phyloP scores from a whole-genome alignment of 2,888 invertebrate species.

The Thymelicus acteon region DNA sequence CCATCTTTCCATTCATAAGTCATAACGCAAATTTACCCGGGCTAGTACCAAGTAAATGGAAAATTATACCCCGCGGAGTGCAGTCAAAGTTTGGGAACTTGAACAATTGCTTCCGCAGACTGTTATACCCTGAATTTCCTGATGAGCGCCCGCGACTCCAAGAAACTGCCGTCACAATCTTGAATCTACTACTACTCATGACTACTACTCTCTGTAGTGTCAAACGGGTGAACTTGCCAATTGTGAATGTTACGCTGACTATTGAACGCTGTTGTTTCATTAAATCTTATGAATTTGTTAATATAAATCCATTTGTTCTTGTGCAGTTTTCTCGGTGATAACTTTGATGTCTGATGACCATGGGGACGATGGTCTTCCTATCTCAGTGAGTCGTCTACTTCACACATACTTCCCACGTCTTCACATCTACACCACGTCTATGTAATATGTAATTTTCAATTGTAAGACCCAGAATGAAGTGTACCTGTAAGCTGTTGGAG shows the following conservation, averaged over 20 bases:
- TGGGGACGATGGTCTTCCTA: too few species aligned
- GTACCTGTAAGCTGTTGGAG: too few species aligned
- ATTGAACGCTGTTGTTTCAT: background rate
- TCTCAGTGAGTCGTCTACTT: too few species aligned
- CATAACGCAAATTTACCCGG: background rate
- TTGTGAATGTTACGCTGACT: background rate
- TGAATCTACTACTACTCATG: constrained; percentile 2
- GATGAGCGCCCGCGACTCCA: constrained; percentile 3
- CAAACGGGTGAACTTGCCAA: constrained; percentile 3
- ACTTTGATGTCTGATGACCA: too few species aligned
- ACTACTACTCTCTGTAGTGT: too few species aligned
- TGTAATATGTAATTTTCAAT: too few species aligned
- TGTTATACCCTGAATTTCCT: constrained; percentile 18
- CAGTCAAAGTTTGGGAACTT: constrained; percentile 32
- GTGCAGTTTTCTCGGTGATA: too few species aligned
- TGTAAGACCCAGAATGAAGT: too few species aligned
- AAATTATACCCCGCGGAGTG: background rate
- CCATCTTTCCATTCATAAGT: background rate
- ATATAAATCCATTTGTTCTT: too few species aligned
- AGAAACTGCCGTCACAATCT: constrained; percentile 8
- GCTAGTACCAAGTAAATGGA: background rate
- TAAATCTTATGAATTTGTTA: too few species aligned
- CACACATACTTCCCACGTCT: too few species aligned
- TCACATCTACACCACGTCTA: too few species aligned
- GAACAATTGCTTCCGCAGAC: constrained; percentile 12